phyloP scores from a whole-genome alignment of 2,888 invertebrate species.

The Cantharis rufa region DNA sequence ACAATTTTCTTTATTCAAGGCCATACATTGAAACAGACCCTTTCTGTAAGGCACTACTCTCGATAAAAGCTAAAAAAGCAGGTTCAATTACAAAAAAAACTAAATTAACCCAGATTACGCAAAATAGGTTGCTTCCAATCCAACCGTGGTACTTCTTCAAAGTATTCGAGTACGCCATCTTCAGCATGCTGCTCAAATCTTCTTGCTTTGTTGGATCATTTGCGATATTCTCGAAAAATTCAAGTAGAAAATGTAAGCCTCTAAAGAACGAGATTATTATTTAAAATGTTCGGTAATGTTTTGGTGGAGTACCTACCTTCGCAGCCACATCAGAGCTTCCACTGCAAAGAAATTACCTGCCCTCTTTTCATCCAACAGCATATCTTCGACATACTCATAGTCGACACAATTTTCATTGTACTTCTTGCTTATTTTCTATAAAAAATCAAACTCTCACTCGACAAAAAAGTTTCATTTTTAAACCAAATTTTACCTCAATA shows the following conservation, averaged over 20 bases:
- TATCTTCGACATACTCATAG: slow-evolving; percentile 65
- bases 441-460: background rate
- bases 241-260: slow-evolving; percentile 63
- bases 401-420: slow-evolving; percentile 58
- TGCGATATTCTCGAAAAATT: slow-evolving; percentile 60
- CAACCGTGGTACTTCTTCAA: slow-evolving; percentile 73
- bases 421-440: slow-evolving; percentile 63
- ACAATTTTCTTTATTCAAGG: slow-evolving; percentile 13
- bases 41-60: slow-evolving; percentile 8
- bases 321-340: slow-evolving; percentile 71
- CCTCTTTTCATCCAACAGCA: slow-evolving; percentile 63
- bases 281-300: background rate
- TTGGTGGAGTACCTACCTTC: slow-evolving; percentile 58
- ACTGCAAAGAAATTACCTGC: slow-evolving; percentile 58
- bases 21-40: slow-evolving; percentile 5
- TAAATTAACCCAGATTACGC: slow-evolving; percentile 1
- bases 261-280: slow-evolving; percentile 49
- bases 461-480: background rate
- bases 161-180: slow-evolving; percentile 67
- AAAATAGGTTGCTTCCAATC: slow-evolving; percentile 55
- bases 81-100: background rate
- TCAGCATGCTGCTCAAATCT: slow-evolving; percentile 63
- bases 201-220: slow-evolving; percentile 55
- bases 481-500: slow-evolving; percentile 62
- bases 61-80: slow-evolving; percentile 10